Base-by-base conservation (phyloP, 2,113 vertebrate genomes). In the Canis aureus region DNA sequence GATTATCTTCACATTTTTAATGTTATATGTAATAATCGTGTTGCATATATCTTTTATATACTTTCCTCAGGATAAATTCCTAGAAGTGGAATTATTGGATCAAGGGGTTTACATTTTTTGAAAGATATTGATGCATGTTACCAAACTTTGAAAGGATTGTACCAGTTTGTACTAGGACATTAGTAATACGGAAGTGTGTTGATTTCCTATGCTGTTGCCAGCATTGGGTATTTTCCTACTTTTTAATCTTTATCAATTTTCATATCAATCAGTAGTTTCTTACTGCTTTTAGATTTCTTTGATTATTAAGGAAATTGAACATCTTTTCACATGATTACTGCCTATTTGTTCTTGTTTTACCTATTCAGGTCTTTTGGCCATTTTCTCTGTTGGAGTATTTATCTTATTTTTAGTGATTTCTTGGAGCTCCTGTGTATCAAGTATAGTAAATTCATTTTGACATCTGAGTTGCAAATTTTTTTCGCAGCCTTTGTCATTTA, bases 181-280 rank as follows among this genome's bases (percentile, higher is more conserved):
- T 22, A 89, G 25, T 69, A 71, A 20, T 88, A 38, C 11, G 0
- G 55, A 49, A 67, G 20, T 57, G 2, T 80, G n/a, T 66, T 79
- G 23, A 79, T 83, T 88, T 5, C 16, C 11, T 89, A 1, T 90
- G n/a, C 22, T 79, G 64, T 81, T 93, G 38, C 3, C 6, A n/a
- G 7, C 57, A 78, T 62, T 86, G 11, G n/a, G 16, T 49, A 80
- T 80, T 91, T 84, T 88, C 73, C 35, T 82, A 3, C 57, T 84
- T 88, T 93, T 74, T 62, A 67, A 88, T 59, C n/a, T 95, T 97
- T 64, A 25, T 53, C 22, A 85, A 9, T 59, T 93, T 91, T 51
- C 22, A 91, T 55, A 8, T 91, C 15, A 91, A 10, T 94, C 66
- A 78, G 38, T 88, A 62, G 4, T 71, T 57, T 91, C 67, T 84